A percentile compares a stretch with the other conserved stretches of the same genome.
Conservation (phyloP, 2,888 invertebrate genomes). For the Patella caerulea region DNA sequence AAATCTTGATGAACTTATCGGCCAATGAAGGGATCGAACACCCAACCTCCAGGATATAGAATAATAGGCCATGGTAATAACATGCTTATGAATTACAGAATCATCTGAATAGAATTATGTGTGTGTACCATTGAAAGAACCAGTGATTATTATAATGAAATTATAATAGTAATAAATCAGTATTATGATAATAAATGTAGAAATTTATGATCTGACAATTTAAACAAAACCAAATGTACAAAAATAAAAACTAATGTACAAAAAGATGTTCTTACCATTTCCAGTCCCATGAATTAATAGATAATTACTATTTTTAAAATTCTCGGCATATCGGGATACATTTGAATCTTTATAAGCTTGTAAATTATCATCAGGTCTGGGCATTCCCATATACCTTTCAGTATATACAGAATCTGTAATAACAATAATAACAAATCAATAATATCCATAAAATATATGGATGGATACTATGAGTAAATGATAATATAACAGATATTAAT, state of each 20-base stretch:
- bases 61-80: too few relatives aligned
- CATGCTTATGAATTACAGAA: too few relatives aligned
- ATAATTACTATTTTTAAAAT: slow-evolving; percentile 90
- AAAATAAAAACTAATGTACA: not conserved
- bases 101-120: too few relatives aligned
- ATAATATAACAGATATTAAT: too few relatives aligned
- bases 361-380: slow-evolving; percentile 90
- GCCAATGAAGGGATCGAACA: too few relatives aligned
- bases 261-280: slow-evolving; percentile 75
- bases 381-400: slow-evolving; percentile 94
- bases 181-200: not conserved
- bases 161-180: too few relatives aligned
- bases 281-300: slow-evolving; percentile 94
- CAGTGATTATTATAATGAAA: not conserved
- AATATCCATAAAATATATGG: too few relatives aligned
- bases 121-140: not conserved
- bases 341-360: slow-evolving; percentile 89
- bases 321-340: slow-evolving; percentile 86
- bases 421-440: slow-evolving; percentile 25
- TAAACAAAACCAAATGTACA: not conserved
- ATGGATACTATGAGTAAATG: too few relatives aligned
- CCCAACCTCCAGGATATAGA: too few relatives aligned
- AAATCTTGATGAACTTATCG: too few relatives aligned
- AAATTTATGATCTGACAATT: too few relatives aligned
- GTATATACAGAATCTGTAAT: slow-evolving; percentile 92